Evolutionary conservation across 2,888 invertebrate genomes (phyloP), one percentile per base, ranked within the genome.

Genomic region (Ormyrus thymus): DNA sequence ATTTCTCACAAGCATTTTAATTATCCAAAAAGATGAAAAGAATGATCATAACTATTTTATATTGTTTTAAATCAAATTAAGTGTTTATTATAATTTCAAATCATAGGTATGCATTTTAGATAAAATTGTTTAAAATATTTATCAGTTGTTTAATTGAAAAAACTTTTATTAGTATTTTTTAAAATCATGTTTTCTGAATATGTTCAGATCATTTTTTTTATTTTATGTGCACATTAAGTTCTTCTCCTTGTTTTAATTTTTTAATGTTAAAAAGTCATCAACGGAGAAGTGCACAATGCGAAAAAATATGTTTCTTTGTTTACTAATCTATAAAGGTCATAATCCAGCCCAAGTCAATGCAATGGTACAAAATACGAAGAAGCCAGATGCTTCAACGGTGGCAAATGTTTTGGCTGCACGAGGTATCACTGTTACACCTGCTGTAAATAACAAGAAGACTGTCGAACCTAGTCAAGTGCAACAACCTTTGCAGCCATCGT

Each of bases 361-460:
- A 43, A 82, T 85, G 9, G 83, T 84, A 10, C 81, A 85, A 9
- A 78, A 81, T 72, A 86, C 90, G 2, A 93, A 93, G 68, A 93
- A 93, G 84, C 93, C 93, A 56, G 94, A 95, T 87, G 94, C 95
- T 0, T 94, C 93, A 85, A 94, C 94, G 0, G 95, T 96, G 85
- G 95, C 95, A 0, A 94, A 94, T 86, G 94, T 95, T 78, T 89
- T 96, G 78, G 95, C 95, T 4, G 94, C 94, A 7, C 91, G 95
- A 81, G 95, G 95, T 2, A 95, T 96, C 75, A 95, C 95, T 53
- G 93, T 96, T 0, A 95, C 95, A 64, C 93, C 93, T 59, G 94
- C 94, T 64, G 92, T 93, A 46, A 93, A 91, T 15, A 92, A 29
- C 29, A 29, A 92, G 29, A 78, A 80, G 45, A 50, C 72, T 51